Base-by-base conservation (phyloP, 2,113 vertebrate species). In the Sylvietta virens region DNA sequence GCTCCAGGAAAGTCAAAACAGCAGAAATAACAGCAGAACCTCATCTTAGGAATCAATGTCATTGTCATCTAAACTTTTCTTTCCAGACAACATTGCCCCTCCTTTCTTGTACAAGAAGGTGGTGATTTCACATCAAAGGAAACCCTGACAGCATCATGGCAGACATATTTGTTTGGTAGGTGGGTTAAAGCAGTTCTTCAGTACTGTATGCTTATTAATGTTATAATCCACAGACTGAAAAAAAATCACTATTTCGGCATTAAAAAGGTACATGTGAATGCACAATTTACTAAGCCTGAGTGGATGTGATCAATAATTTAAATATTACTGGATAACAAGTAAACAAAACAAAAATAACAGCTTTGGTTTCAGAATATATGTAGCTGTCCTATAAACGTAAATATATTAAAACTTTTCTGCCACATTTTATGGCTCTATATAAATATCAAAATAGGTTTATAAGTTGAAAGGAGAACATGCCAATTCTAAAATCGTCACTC, bases 321-420 rank as follows among this genome's bases (percentile, higher is more conserved):
- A 73, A 86, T 93, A 92, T 92, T 94, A 79, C 58, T 85, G 80
- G 84, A 69, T 71, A 95, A 97, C 57, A 78, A 88, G 62, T n/a
- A 95, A 95, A 93, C 91, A 96, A 97, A 96, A 97, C 88, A 88
- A 95, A 98, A 97, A 95, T 92, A 94, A 93, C 78, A 89, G 81
- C 92, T 97, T 82, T 33, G 20, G 89, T 96, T 95, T 97, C 83
- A 82, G 86, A 79, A 91, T 96, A 81, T 73, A 93, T 74, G 64
- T 85, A 94, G 84, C 94, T 94, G 88, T 91, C 79, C 86, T 82
- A 60, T 81, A 91, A 91, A 96, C 85, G 73, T 90, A 97, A 97
- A 97, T 95, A 86, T 86, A 96, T 94, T 85, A 95, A 97, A 95
- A 96, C 64, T 85, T 93, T 96, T 44, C 47, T 94, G 51, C 47